Evolutionary conservation across 2,888 invertebrate genomes (phyloP).

Genomic region (Eurytoma adleriae): DNA sequence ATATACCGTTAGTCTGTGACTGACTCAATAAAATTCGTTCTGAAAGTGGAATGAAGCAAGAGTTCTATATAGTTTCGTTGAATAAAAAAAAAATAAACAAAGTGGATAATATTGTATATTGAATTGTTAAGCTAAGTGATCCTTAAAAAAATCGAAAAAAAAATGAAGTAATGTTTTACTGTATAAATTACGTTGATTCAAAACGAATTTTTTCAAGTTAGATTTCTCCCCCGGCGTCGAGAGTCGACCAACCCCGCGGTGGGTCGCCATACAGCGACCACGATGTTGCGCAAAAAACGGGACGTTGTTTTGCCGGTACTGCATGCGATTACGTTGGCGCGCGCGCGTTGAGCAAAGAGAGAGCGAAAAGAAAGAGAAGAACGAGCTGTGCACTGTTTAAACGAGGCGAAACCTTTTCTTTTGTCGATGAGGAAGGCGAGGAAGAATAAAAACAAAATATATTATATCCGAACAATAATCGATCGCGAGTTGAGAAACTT

Average conservation of each 20-base stretch:
- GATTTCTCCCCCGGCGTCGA: constrained; percentile 1
- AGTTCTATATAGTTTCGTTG: constrained; percentile 52
- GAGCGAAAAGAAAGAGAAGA: too few species aligned
- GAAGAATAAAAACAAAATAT: constrained; percentile 1
- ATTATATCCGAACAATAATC: constrained; percentile 44
- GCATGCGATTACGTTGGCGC: constrained; percentile 28
- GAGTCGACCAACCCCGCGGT: neutral
- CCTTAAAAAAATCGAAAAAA: constrained; percentile 41
- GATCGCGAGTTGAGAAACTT: neutral
- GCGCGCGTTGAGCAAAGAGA: neutral
- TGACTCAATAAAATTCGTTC: constrained; percentile 53
- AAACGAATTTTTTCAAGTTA: constrained; percentile 47
- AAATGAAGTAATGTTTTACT: constrained; percentile 34
- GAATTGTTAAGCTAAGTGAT: constrained; percentile 53
- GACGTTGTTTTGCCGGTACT: constrained; percentile 20
- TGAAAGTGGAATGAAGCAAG: constrained; percentile 39
- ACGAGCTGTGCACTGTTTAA: too few species aligned
- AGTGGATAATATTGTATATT: constrained; percentile 51
- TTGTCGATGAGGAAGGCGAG: too few species aligned
- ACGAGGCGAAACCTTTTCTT: too few species aligned
- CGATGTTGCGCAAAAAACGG: constrained; percentile 2
- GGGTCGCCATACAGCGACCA: neutral
- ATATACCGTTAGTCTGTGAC: constrained; percentile 53
- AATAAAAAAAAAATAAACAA: neutral
- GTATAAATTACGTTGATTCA: constrained; percentile 43